A percentile compares a stretch with the other conserved stretches of the same genome.
These are phyloP conservation scores for Brachionus asplanchnoidis DNA, from an alignment of 1,140 invertebrate genomes.

Conservation along the genomic window DNA sequence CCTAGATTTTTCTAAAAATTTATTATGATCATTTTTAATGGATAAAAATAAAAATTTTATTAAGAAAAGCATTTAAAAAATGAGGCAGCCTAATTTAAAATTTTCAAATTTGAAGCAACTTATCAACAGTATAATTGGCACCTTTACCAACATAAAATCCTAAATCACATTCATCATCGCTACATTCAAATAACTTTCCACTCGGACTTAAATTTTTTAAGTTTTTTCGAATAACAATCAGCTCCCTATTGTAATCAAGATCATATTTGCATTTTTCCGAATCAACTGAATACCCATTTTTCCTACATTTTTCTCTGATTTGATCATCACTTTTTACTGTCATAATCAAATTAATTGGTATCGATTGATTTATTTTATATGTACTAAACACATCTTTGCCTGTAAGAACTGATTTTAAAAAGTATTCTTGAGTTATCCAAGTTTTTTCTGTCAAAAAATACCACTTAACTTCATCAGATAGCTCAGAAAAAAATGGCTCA, in stretches of 20 bases:
- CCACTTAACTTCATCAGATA: slow-evolving; percentile 18
- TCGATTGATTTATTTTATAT: slow-evolving; percentile 15
- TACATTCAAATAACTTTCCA: slow-evolving; percentile 30
- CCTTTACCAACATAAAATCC: slow-evolving; percentile 17
- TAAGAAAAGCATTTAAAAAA: not conserved
- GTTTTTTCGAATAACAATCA: not conserved
- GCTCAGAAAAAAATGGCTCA: not conserved
- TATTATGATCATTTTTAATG: too few species aligned
- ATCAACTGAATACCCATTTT: not conserved
- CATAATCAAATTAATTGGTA: slow-evolving; percentile 13
- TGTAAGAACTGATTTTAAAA: not conserved
- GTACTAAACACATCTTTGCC: not conserved
- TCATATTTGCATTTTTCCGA: slow-evolving; percentile 31
- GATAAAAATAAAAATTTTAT: too few species aligned
- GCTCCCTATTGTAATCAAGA: not conserved
- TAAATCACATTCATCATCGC: slow-evolving; percentile 13
- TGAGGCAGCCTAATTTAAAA: not conserved
- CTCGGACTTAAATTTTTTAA: not conserved
- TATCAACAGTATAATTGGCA: slow-evolving; percentile 22
- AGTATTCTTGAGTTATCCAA: slow-evolving; percentile 32
- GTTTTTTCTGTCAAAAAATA: slow-evolving; percentile 40
- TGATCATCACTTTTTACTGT: slow-evolving; percentile 24
- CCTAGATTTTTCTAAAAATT: not conserved
- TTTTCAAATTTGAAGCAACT: not conserved
- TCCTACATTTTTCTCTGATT: slow-evolving; percentile 7